These are phyloP conservation scores for Sclerurus mexicanus DNA, from an alignment of 2,113 vertebrate species.

Conservation along the genomic window DNA sequence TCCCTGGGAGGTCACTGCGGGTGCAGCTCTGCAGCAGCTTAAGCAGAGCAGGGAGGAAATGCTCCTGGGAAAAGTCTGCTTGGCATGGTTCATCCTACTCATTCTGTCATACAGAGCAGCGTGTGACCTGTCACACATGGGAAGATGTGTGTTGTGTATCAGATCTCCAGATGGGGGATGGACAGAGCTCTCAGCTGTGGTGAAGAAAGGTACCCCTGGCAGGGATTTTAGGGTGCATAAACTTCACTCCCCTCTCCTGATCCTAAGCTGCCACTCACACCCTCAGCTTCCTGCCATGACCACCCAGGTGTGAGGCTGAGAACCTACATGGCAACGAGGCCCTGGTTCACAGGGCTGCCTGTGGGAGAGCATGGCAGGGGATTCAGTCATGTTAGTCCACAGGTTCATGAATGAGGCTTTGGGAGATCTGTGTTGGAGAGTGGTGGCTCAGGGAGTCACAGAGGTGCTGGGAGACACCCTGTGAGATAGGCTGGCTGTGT, in stretches of 20 bases:
- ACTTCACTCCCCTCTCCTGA: not conserved
- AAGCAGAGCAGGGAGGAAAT: not conserved
- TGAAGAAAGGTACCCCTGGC: not conserved
- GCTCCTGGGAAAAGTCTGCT: not conserved
- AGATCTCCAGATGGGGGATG: not conserved
- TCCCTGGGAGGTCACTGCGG: not conserved
- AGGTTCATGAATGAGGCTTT: not conserved
- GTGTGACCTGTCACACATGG: not conserved
- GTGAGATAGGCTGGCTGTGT: not conserved
- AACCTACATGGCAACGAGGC: fast-evolving
- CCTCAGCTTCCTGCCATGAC: not conserved
- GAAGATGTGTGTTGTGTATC: not conserved
- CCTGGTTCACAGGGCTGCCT: not conserved
- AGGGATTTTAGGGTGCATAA: not conserved
- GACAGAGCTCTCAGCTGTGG: not conserved
- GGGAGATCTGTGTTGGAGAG: not conserved
- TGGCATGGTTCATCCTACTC: not conserved
- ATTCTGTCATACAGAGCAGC: not conserved
- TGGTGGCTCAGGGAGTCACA: not conserved
- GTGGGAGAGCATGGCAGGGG: not conserved
- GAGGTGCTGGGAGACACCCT: not conserved
- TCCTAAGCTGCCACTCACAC: not conserved
- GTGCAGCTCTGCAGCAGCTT: not conserved
- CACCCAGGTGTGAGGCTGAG: not conserved
- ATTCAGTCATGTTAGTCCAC: not conserved